Base-by-base conservation (phyloP, 2,797 vertebrate genomes). In the Anguilla pacifica region DNA sequence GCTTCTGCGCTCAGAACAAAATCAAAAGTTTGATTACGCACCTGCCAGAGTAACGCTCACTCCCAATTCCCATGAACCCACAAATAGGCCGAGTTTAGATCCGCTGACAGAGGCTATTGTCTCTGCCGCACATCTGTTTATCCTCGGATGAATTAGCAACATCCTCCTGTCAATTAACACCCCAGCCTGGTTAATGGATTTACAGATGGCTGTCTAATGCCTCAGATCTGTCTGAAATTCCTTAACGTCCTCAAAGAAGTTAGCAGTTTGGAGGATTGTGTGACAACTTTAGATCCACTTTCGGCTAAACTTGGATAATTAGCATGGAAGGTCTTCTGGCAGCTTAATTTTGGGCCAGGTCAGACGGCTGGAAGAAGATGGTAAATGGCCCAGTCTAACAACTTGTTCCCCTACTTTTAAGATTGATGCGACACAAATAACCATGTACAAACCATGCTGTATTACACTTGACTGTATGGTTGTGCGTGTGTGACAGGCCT, bases 321-420 rank as follows among this genome's bases (percentile, higher is more conserved):
- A 83, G 77, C 79, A 72, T 88, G 81, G 84, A 86, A 51, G 49
- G 39, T 67, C 43, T 59, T 88, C 35, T n/a, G 84, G 82, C 83
- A 28, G 31, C 86, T 90, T 86, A 86, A 91, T 86, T 88, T 79
- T 35, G 89, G 51, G 88, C 53, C 85, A 87, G 81, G 79, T 67
- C 43, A 81, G 83, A 49, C 59, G 49, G 59, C 59, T 25, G 19
- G 59, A 22, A 70, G 25, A 1, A 28, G 64, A 70, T 46, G 43
- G 72, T 84, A 57, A 13, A 55, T 77, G 83, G 57, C 82, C 46
- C 46, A n/a, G 86, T 53, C 53, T 83, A 84, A 31, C 86, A 77
- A n/a, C 22, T 3, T 28, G 35, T 59, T 46, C 25, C 67, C 35
- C 6, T 39, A 22, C n/a, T 55, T 28, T 35, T 46, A 67, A 28